Conservation (phyloP, 1,140 invertebrate genomes). For the Drosophila ercepeae region DNA sequence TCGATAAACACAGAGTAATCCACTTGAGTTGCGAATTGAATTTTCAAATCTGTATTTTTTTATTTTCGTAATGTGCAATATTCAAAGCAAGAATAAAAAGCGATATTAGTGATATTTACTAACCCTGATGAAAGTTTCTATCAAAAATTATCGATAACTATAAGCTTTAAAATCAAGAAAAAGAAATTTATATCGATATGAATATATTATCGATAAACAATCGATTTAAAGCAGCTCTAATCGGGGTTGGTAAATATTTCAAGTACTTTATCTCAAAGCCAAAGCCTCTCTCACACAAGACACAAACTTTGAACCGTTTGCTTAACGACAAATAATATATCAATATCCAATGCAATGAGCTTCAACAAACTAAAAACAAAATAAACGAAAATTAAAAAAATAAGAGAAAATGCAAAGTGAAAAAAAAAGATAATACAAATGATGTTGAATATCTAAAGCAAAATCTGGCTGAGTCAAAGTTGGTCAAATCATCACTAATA, state of each 20-base stretch:
- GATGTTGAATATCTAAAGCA: slow-evolving; percentile 32
- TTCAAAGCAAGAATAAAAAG: slow-evolving; percentile 23
- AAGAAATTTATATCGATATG: no score
- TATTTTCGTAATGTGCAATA: slow-evolving; percentile 41
- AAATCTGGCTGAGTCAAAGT: slow-evolving; percentile 87
- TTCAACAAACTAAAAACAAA: slow-evolving; percentile 39
- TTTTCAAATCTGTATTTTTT: slow-evolving; percentile 25
- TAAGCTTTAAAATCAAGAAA: not conserved
- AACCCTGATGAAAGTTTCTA: not conserved
- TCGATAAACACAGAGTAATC: slow-evolving; percentile 10
- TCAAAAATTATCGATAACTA: not conserved
- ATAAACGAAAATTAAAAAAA: slow-evolving; percentile 7
- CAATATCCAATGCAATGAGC: slow-evolving; percentile 78
- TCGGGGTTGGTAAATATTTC: not conserved
- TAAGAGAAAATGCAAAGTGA: slow-evolving; percentile 12
- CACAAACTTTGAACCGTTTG: slow-evolving; percentile 47
- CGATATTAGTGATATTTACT: not conserved
- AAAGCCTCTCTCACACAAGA: slow-evolving; percentile 52
- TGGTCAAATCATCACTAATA: slow-evolving; percentile 87
- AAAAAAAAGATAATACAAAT: slow-evolving; percentile 12
- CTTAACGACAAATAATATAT: slow-evolving; percentile 67
- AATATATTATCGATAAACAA: not conserved
- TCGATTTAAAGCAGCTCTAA: not conserved
- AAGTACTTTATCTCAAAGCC: slow-evolving; percentile 22
- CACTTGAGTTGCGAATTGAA: slow-evolving; percentile 15